Evolutionary conservation across 2,113 vertebrate genomes (phyloP), one percentile per base, ranked within the genome.

Genomic region (Pithys albifrons): DNA sequence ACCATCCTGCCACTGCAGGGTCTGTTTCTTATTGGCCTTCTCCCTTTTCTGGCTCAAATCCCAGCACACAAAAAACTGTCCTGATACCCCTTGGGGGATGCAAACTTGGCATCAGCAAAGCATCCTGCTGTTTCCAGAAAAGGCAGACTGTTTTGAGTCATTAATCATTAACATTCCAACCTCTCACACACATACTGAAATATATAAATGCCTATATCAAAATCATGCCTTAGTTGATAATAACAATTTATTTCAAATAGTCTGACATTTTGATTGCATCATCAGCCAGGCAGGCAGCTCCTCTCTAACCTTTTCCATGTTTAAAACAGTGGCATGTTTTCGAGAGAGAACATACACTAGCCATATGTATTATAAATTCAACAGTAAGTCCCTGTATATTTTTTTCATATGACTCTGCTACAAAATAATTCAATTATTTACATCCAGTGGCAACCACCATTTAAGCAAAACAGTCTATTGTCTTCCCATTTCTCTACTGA

Each of bases 241-340:
- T 61, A 95, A 82, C 83, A 91, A 69, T 84, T 94, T 97, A 93
- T 88, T 96, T 96, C 23, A 72, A 96, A 87, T 81, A 95, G 77
- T 65, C 65, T 91, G 83, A 78, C 74, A 69, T 95, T 97, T 58
- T 88, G 77, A 91, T 81, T 94, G 82, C 64, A 94, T 51, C 78
- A 95, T 62, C 79, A 96, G 51, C 45, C 51, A 77, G 64, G 43
- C 46, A 62, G 23, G 49, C 88, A 85, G 57, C n/a, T 88, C 51
- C n/a, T 39, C 25, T 48, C 27, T 74, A 16, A 5, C 6, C 19
- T 43, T 80, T 33, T 31, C 51, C 5, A 27, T 43, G 10, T 13
- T 85, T 64, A 94, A 94, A 85, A 55, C 33, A 92, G 54, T 93
- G 49, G 10, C 31, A 81, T 1, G 3, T 6, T 91, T 46, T 92